phyloP scores from a whole-genome alignment of 2,113 vertebrate species.

The Ariopsis seemanni region DNA sequence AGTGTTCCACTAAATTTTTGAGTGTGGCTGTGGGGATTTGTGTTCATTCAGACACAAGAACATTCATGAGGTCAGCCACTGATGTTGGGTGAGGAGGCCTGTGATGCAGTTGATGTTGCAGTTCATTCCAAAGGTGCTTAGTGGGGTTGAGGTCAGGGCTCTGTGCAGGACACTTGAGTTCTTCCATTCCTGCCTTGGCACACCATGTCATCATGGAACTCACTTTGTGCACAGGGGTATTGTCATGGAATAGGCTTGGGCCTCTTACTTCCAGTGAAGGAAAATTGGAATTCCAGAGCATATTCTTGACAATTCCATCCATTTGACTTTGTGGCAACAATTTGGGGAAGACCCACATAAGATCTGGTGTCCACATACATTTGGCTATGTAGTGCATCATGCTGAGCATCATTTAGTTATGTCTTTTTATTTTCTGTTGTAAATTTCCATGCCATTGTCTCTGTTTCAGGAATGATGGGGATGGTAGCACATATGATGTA shows the following conservation, averaged over 20 bases:
- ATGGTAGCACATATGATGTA: slow-evolving; percentile 89
- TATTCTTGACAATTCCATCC: background rate
- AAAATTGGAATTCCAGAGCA: background rate
- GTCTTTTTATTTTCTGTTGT: background rate
- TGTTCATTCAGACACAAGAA: background rate
- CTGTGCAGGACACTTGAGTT: background rate
- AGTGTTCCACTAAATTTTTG: background rate
- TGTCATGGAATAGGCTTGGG: background rate
- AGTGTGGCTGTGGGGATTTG: background rate
- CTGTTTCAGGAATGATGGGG: slow-evolving; percentile 74
- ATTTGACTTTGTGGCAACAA: background rate
- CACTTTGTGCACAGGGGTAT: background rate
- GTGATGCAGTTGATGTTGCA: background rate
- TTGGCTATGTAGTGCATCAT: background rate
- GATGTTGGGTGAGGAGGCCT: background rate
- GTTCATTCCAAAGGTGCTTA: background rate
- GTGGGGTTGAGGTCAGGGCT: background rate
- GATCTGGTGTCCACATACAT: background rate
- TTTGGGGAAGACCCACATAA: background rate
- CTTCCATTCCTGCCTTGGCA: background rate
- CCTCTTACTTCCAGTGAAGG: background rate
- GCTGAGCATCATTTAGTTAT: background rate
- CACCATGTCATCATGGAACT: background rate
- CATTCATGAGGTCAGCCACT: background rate
- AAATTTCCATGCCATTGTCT: background rate